Evolutionary conservation across 2,888 invertebrate genomes (phyloP), one percentile per base, ranked within the genome.

Genomic region (Himalopsyche anomala): DNA sequence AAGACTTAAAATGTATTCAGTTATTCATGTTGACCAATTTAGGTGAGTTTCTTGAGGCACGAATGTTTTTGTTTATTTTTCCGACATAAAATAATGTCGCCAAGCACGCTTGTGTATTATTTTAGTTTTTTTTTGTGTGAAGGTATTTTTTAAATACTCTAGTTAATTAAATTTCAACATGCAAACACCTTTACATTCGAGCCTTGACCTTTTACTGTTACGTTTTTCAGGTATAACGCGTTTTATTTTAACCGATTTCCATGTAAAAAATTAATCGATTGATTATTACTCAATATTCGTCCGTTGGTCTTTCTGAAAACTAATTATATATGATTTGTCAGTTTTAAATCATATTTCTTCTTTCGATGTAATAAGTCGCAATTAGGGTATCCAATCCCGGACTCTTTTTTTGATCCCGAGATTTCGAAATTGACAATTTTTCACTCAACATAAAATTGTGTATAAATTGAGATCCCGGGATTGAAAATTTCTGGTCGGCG

Each of bases 81-180:
- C 38, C 38, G 74, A 74, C 74, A 36, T 74, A 36, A 74, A 74
- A 74, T 74, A 74, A 74, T 74, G 74, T 74, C 74, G 36, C 74
- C 74, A 12, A 5, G 36, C 74, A 74, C 74, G 74, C 74, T 74
- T 74, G 15, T 36, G 11, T 36, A 28, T 69, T 69, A 38, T 74
- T 36, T 36, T 74, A 19, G 28, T 62, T 62, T 62, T 74, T 36
- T 74, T 74, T 4, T 36, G 38, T 69, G 74, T 38, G 74, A 38
- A 74, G 74, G 74, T 74, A 74, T 74, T 74, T 74, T 74, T 74
- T 74, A 74, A 74, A 74, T 74, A 74, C 74, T 74, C 74, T 28
- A 74, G 36, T 74, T 74, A 74, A 74, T 74, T 74, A 74, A 74
- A 74, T 74, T 74, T 74, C 38, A 74, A 74, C 74, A 74, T 74